Evolutionary conservation across 2,888 invertebrate species (phyloP).

Genomic region (Perithous albicinctus): DNA sequence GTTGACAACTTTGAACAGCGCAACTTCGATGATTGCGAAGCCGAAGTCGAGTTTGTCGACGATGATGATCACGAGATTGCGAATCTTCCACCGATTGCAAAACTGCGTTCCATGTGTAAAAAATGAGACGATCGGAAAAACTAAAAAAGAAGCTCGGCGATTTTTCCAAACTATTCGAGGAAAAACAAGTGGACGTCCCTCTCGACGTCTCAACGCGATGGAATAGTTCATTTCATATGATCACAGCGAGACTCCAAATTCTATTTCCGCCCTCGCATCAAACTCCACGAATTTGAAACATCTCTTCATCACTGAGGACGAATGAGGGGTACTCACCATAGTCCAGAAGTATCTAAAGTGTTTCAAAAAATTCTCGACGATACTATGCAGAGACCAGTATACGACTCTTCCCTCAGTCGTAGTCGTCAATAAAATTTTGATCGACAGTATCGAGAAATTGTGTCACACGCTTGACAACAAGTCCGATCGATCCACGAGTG

Average conservation of each 20-base stretch:
- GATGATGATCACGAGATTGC: conserved; percentile 2
- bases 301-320: conserved; percentile 24
- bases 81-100: conserved; percentile 28
- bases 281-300: conserved; percentile 14
- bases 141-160: neutral
- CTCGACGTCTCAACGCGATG: conserved; percentile 32
- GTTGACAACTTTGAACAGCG: conserved; percentile 13
- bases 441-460: conserved; percentile 56
- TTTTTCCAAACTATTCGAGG: conserved; percentile 11
- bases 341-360: conserved; percentile 21
- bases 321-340: conserved; percentile 32
- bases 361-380: conserved; percentile 43
- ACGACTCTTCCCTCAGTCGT: conserved; percentile 39
- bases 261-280: conserved; percentile 30
- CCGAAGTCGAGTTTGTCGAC: conserved; percentile 19
- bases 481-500: conserved; percentile 30
- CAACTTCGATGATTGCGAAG: conserved; percentile 5
- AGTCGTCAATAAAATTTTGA: conserved; percentile 37
- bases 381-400: conserved; percentile 33
- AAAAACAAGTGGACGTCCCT: conserved; percentile 29
- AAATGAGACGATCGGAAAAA: conserved; percentile 1
- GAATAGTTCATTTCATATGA: conserved; percentile 37
- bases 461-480: conserved; percentile 42
- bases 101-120: neutral
- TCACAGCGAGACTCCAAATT: conserved; percentile 19